These are phyloP conservation scores for Drosophila hydei DNA, from an alignment of 1,140 invertebrate species.

Conservation along the genomic window DNA sequence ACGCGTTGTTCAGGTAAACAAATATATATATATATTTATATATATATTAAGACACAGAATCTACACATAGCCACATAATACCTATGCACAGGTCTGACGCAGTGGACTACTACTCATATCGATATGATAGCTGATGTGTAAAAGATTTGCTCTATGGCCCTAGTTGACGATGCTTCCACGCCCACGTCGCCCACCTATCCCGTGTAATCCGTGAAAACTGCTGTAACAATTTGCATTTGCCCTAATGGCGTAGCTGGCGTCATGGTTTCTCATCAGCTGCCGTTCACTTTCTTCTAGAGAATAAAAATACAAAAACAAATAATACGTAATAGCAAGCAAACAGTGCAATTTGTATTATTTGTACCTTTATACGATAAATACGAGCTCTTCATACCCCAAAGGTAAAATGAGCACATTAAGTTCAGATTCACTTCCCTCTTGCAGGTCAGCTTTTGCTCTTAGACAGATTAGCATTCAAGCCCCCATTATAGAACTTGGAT, in stretches of 20 bases:
- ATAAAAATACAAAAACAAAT: background rate
- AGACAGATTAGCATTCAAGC: too few species aligned
- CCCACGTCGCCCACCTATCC: slow-evolving; percentile 29
- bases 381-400: too few species aligned
- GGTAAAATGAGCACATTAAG: too few species aligned
- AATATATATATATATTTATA: slow-evolving; percentile 32
- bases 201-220: slow-evolving; percentile 64
- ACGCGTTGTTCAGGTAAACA: slow-evolving; percentile 47
- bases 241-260: slow-evolving; percentile 66
- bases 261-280: slow-evolving; percentile 57
- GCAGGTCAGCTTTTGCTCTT: too few species aligned
- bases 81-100: slow-evolving; percentile 54
- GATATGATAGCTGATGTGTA: slow-evolving; percentile 34
- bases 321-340: background rate
- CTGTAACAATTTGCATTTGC: slow-evolving; percentile 54
- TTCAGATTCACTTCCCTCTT: too few species aligned
- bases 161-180: slow-evolving; percentile 43
- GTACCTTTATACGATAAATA: background rate
- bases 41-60: background rate
- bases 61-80: slow-evolving; percentile 10
- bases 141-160: slow-evolving; percentile 23
- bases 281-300: slow-evolving; percentile 36
- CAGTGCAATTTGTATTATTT: background rate
- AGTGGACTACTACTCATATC: slow-evolving; percentile 40
- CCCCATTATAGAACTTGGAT: too few species aligned